phyloP scores from a whole-genome alignment of 2,113 vertebrate species.

The Tautogolabrus adspersus region DNA sequence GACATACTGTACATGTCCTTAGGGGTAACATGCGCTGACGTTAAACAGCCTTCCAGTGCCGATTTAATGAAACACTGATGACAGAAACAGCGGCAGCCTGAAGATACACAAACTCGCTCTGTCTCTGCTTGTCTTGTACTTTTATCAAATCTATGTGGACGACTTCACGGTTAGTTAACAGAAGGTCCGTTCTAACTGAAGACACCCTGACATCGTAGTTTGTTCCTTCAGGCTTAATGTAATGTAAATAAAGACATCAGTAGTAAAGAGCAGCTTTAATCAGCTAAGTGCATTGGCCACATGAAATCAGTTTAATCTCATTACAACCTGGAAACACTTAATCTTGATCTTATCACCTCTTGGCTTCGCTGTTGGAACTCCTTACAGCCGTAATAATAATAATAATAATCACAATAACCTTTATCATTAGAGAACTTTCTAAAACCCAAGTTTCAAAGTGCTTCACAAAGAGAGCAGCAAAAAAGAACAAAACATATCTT shows the following conservation, averaged over 20 bases:
- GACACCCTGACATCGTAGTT: background rate
- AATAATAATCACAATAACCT: no score
- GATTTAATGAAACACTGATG: background rate
- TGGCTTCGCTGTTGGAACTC: no score
- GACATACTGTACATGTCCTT: background rate
- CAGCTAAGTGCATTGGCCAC: background rate
- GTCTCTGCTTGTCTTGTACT: background rate
- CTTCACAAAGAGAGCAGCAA: no score
- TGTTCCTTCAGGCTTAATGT: background rate
- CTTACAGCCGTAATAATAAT: no score
- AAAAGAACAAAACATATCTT: no score
- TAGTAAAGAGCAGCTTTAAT: background rate
- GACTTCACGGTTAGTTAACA: no score
- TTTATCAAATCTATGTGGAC: background rate
- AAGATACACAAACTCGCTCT: background rate
- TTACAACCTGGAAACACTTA: background rate
- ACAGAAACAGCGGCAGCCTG: background rate
- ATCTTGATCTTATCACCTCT: background rate
- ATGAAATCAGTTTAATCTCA: background rate
- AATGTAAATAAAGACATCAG: no score
- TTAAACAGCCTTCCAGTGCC: slow-evolving; percentile 6
- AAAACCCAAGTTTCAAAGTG: no score
- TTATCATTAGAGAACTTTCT: no score
- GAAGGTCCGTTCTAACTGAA: background rate
- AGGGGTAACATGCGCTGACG: background rate